These are phyloP conservation scores for Cephus cinctus DNA, from an alignment of 1,140 invertebrate genomes.

Conservation along the genomic window DNA sequence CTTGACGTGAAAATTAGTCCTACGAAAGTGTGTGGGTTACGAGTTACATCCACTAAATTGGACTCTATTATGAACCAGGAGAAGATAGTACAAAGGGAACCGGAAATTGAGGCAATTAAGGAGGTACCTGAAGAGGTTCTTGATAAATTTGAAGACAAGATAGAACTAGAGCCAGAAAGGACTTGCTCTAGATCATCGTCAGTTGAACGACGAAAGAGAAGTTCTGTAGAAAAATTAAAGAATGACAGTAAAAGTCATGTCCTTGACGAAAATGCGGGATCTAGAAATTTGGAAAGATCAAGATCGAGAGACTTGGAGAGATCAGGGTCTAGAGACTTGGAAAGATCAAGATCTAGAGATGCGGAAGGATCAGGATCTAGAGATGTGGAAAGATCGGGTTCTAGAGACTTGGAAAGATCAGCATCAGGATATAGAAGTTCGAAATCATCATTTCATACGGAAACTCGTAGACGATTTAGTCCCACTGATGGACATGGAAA, in stretches of 20 bases:
- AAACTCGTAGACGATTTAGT: constrained; percentile 30
- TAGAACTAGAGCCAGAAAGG: background rate
- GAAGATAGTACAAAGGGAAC: no score
- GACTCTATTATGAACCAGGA: no score
- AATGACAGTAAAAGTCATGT: no score
- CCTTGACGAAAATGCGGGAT: no score
- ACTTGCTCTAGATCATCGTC: background rate
- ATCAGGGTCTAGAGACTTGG: constrained; percentile 14
- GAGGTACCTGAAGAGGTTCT: no score
- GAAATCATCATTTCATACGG: constrained; percentile 23
- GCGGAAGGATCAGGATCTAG: constrained; percentile 10
- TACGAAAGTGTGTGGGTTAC: no score
- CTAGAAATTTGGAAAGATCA: background rate
- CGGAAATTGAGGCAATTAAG: no score
- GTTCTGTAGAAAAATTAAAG: background rate
- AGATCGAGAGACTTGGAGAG: constrained; percentile 18
- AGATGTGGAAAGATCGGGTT: constrained; percentile 24
- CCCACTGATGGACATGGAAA: constrained; percentile 29
- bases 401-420: constrained; percentile 17
- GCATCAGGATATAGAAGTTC: constrained; percentile 23
- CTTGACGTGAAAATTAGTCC: no score
- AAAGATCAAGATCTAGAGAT: constrained; percentile 20
- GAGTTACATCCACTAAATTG: no score
- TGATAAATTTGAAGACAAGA: background rate
- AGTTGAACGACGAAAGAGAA: background rate